Conservation (phyloP, 2,113 vertebrate species). For the Hydropotes inermis region DNA sequence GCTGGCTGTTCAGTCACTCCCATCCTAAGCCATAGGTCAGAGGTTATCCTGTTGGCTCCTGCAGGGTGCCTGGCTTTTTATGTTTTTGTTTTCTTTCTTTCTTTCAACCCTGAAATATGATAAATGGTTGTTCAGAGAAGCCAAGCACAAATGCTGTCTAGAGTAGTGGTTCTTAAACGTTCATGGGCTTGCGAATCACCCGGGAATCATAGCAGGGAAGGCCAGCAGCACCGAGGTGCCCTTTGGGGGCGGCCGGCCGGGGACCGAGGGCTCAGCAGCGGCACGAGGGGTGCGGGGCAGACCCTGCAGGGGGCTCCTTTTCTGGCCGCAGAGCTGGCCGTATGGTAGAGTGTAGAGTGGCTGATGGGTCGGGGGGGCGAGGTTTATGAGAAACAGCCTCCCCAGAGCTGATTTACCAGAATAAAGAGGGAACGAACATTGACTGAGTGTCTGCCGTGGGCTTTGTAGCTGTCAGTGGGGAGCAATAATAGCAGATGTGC, state of each 20-base stretch:
- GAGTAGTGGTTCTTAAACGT: not conserved
- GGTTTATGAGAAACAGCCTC: not conserved
- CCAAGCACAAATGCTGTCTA: not conserved
- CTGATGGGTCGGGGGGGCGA: not conserved
- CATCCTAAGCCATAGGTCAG: not conserved
- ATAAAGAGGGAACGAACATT: not conserved
- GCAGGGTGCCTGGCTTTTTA: conserved; percentile 15
- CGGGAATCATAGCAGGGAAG: not conserved
- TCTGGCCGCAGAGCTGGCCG: not conserved
- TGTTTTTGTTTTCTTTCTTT: not conserved
- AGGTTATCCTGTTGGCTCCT: not conserved
- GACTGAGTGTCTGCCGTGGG: not conserved
- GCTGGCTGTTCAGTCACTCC: not conserved
- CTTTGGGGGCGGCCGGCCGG: not conserved
- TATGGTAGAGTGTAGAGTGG: not conserved
- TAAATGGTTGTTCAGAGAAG: conserved; percentile 31
- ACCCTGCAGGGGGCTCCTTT: not conserved
- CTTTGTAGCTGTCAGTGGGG: not conserved
- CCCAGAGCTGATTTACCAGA: not conserved
- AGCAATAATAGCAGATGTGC: too few relatives aligned
- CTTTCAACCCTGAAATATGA: conserved; percentile 31
- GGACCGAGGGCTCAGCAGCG: not conserved
- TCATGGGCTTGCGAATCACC: not conserved
- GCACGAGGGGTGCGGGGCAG: not conserved
- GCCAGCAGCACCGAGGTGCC: not conserved